Percentiles rank a stretch among this genome's conserved stretches.
Conservation (phyloP, 2,888 invertebrate genomes). For the Parasteatoda lunata region DNA sequence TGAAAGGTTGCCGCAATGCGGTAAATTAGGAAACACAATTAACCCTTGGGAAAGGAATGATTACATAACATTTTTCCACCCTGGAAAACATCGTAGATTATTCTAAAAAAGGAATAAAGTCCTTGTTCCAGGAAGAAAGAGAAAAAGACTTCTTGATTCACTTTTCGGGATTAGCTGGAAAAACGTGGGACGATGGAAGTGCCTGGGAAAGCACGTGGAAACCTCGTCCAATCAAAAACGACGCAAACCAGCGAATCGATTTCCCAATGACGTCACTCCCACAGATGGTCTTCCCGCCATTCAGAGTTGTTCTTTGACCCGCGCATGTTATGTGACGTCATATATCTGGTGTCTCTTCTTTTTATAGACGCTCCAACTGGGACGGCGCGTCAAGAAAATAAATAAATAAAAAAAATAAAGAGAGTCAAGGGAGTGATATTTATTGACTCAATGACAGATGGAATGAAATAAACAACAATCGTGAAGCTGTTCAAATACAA, state of each 20-base stretch:
- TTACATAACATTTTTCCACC: too few species aligned
- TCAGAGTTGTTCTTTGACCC: not conserved
- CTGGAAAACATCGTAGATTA: too few species aligned
- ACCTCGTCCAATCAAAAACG: not conserved
- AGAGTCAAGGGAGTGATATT: too few species aligned
- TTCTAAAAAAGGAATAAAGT: too few species aligned
- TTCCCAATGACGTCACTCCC: not conserved
- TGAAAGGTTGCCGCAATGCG: too few species aligned
- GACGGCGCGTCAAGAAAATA: not conserved
- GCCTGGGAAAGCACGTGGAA: not conserved
- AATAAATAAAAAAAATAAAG: not conserved
- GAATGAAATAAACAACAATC: too few species aligned
- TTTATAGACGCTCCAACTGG: not conserved
- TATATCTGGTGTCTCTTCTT: not conserved
- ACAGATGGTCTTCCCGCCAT: slow-evolving; percentile 8
- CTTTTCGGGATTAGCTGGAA: slow-evolving; percentile 1
- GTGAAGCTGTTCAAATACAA: too few species aligned
- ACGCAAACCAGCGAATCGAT: slow-evolving; percentile 1
- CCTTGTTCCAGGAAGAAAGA: not conserved
- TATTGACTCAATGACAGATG: too few species aligned
- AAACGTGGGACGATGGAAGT: not conserved
- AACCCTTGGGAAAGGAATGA: too few species aligned
- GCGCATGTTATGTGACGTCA: slow-evolving; percentile 1
- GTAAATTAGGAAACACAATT: too few species aligned
- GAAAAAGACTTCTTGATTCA: not conserved